Base-by-base conservation (phyloP, 1,140 invertebrate genomes). In the Cydia strobilella region DNA sequence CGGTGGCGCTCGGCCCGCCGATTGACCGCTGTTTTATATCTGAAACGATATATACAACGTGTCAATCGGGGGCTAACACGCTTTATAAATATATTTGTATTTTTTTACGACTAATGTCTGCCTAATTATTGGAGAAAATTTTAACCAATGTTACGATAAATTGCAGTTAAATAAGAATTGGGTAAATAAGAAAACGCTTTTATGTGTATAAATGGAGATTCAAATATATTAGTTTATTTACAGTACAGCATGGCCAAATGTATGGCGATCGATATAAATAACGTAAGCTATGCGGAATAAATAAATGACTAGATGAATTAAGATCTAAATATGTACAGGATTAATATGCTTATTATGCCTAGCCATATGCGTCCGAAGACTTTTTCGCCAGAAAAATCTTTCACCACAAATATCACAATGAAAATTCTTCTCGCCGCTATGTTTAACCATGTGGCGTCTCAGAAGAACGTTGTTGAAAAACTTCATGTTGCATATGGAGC, bases 381-480 rank as follows among this genome's bases (percentile, higher is more conserved):
- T 93, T 81, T 83, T 90, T 71, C 82, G 87, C 89, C 77, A 92
- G 72, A 91, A 88, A 71, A 94, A 88, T 9, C 90, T 88, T 76
- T 93, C 94, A 0, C 93, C 90, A 54, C 93, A 93, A 2, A 93
- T 77, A 42, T 92, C 86, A 74, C 93, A 94, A 13, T 88, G 85
- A 27, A 88, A 87, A 72, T 85, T 86, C 76, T 89, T 91, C 81
- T 84, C 94, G 74, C 74, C 93, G 76, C 74, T 93, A 81, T 96
- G 95, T 15, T 96, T 96, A 63, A 96, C 91, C 84, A 97, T 93
- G 82, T 97, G 96, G 2, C 96, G 94, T 82, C 96, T 96, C 1
- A 97, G 69, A 10, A 89, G 80, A 25, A 89, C 85, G 74, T 90
- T 91, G 72, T 92, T 90, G 72, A 90, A 93, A 79, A 94, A 94